phyloP scores from a whole-genome alignment of 2,888 invertebrate genomes.

The Willowsia nigromaculata region DNA sequence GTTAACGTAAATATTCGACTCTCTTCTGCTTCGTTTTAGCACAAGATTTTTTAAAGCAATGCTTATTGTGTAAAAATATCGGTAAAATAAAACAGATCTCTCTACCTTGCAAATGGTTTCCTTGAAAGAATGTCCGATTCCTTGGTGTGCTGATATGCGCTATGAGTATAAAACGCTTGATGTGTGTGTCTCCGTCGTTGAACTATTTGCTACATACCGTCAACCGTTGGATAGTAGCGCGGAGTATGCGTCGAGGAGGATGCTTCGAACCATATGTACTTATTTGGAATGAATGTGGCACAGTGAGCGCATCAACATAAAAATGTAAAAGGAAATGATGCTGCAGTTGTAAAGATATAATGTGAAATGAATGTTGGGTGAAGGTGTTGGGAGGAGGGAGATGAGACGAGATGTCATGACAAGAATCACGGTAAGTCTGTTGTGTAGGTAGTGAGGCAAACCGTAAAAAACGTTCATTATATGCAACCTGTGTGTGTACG shows the following conservation, averaged over 20 bases:
- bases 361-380: neutral
- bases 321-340: constrained; percentile 46
- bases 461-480: neutral
- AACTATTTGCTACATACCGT: too few relatives aligned
- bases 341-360: neutral
- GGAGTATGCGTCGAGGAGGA: neutral
- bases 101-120: too few relatives aligned
- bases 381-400: constrained; percentile 23
- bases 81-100: too few relatives aligned
- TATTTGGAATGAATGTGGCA: constrained; percentile 52
- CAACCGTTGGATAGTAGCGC: too few relatives aligned
- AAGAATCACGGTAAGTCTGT: constrained; percentile 2
- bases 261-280: constrained; percentile 25
- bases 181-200: too few relatives aligned
- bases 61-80: too few relatives aligned
- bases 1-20: too few relatives aligned
- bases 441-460: neutral
- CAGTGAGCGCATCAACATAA: constrained; percentile 26
- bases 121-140: too few relatives aligned
- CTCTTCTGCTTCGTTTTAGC: too few relatives aligned
- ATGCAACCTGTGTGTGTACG: neutral
- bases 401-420: constrained; percentile 16
- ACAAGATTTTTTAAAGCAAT: too few relatives aligned
- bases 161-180: too few relatives aligned
- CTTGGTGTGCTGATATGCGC: too few relatives aligned